These are phyloP conservation scores for Halictus ligatus DNA, from an alignment of 2,888 invertebrate genomes.

Conservation along the genomic window DNA sequence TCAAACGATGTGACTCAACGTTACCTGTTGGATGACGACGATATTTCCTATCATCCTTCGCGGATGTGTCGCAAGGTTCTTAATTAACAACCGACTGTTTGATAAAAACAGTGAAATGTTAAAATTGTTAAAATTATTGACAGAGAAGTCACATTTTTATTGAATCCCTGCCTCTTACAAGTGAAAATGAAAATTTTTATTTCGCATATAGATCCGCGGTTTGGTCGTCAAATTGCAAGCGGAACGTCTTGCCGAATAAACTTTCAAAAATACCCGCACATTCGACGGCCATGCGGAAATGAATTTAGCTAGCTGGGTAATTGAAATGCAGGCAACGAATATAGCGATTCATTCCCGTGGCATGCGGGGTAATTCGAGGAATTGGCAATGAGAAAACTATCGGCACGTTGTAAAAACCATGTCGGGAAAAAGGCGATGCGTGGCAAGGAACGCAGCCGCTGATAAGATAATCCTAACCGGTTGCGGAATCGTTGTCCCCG, in stretches of 20 bases:
- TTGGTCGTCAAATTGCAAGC: no score
- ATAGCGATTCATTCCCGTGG: not conserved
- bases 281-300: not conserved
- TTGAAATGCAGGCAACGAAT: not conserved
- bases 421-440: not conserved
- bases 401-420: not conserved
- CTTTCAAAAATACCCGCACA: no score
- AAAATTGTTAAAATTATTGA: no score
- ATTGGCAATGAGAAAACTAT: not conserved
- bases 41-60: not conserved
- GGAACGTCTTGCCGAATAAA: no score
- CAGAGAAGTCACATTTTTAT: not conserved
- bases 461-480: slow-evolving; percentile 37
- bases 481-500: slow-evolving; percentile 25
- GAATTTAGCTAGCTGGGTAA: not conserved
- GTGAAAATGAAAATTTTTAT: not conserved
- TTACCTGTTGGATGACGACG: not conserved
- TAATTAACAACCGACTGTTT: no score
- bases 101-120: no score
- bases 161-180: not conserved
- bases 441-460: not conserved
- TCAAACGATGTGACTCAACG: not conserved
- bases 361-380: not conserved
- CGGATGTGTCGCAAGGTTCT: not conserved
- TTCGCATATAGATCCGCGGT: not conserved